phyloP scores from a whole-genome alignment of 2,797 vertebrate genomes.

The Clarias laeviceps region DNA sequence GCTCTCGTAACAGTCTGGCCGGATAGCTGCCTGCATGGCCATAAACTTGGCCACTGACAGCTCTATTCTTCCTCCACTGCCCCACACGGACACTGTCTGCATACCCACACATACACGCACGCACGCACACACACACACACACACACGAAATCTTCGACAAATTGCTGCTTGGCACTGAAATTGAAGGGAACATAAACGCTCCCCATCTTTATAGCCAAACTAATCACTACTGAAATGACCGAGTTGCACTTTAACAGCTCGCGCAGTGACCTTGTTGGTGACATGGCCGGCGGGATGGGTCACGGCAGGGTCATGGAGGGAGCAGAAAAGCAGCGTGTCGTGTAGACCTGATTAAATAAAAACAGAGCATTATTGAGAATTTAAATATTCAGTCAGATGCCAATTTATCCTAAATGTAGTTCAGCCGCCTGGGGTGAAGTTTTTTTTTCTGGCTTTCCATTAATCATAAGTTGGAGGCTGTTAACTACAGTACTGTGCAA shows the following conservation, averaged over 20 bases:
- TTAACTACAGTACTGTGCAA: too few relatives aligned
- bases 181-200: background rate
- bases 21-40: conserved; percentile 83
- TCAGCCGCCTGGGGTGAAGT: background rate
- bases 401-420: background rate
- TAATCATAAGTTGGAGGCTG: background rate
- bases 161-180: background rate
- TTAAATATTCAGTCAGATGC: background rate
- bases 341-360: conserved; percentile 79
- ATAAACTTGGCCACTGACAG: conserved; percentile 88
- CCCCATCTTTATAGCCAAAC: background rate
- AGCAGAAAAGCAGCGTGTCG: conserved; percentile 85
- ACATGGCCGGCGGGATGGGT: conserved; percentile 82
- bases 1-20: conserved; percentile 94
- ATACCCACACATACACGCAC: conserved; percentile 13
- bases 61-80: conserved; percentile 88
- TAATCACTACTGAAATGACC: background rate
- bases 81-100: conserved; percentile 92
- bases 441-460: background rate
- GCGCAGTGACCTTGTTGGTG: conserved; percentile 86
- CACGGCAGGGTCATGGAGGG: conserved; percentile 83
- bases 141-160: background rate
- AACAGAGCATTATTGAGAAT: background rate
- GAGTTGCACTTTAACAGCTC: background rate
- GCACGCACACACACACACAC: background rate